Percentiles rank a stretch among this genome's conserved stretches.
phyloP scores from a whole-genome alignment of 92 coral and sea anemone genomes.

The Palythoa grandiflora region DNA sequence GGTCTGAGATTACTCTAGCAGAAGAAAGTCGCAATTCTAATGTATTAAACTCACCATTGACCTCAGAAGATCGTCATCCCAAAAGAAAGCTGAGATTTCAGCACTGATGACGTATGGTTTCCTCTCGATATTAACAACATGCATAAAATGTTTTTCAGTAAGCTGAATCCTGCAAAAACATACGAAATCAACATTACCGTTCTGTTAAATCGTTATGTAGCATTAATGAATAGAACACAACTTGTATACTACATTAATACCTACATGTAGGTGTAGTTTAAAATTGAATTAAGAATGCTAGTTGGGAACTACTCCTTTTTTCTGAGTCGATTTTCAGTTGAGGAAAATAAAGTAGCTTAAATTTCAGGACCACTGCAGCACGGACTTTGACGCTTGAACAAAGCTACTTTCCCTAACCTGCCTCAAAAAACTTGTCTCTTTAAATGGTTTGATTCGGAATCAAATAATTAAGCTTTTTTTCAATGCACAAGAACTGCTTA shows the following conservation, averaged over 20 bases:
- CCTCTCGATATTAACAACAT: slow-evolving; percentile 84
- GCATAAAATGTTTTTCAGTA: slow-evolving; percentile 69
- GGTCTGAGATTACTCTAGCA: no score
- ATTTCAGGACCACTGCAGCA: no score
- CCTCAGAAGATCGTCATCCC: slow-evolving; percentile 93
- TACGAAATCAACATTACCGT: not conserved
- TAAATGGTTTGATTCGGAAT: not conserved
- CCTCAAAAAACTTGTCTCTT: not conserved
- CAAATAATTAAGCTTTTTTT: not conserved
- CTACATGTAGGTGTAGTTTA: not conserved
- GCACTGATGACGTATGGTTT: slow-evolving; percentile 89
- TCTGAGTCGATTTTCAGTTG: no score
- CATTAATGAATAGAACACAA: not conserved
- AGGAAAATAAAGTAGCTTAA: no score
- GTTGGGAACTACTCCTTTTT: no score
- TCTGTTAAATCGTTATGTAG: not conserved
- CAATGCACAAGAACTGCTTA: not conserved
- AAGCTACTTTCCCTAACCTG: no score
- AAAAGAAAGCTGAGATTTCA: slow-evolving; percentile 91
- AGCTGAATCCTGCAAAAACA: slow-evolving; percentile 68
- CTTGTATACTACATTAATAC: not conserved
- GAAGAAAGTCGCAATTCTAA: not conserved
- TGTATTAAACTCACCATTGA: slow-evolving; percentile 74
- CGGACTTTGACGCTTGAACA: no score
- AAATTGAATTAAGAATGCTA: no score